These are phyloP conservation scores for Dermolepida albohirtum DNA, from an alignment of 2,888 invertebrate species.

Conservation along the genomic window DNA sequence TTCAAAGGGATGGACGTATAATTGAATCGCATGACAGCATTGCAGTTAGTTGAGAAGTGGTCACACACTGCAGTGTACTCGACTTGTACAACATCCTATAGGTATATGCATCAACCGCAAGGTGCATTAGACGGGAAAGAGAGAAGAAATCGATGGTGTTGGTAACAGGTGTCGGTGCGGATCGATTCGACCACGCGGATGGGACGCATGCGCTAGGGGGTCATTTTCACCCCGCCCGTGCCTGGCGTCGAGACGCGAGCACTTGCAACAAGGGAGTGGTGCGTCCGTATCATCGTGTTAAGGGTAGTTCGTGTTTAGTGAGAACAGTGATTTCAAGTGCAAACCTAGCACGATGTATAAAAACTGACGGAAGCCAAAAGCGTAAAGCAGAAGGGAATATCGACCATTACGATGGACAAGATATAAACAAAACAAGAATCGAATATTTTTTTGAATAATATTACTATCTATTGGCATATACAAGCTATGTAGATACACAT, in stretches of 20 bases:
- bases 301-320: conserved; percentile 40
- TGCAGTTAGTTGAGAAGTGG: conserved; percentile 40
- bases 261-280: conserved; percentile 64
- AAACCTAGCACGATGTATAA: conserved; percentile 4
- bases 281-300: conserved; percentile 51
- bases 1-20: conserved; percentile 37
- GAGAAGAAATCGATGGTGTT: conserved; percentile 54
- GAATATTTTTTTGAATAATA: conserved; percentile 32
- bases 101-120: conserved; percentile 47
- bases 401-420: conserved; percentile 13
- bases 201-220: conserved; percentile 55
- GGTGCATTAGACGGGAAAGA: conserved; percentile 47
- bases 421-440: conserved; percentile 18
- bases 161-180: conserved; percentile 65
- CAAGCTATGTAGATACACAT: conserved; percentile 4
- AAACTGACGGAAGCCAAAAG: conserved; percentile 16
- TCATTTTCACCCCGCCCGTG: conserved; percentile 56
- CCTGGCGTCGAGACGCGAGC: conserved; percentile 59
- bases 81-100: conserved; percentile 26
- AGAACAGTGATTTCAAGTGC: conserved; percentile 35
- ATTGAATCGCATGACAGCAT: conserved; percentile 40
- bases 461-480: conserved; percentile 6
- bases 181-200: conserved; percentile 61
- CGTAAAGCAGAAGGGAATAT: conserved; percentile 3
- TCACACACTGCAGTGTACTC: conserved; percentile 34